Evolutionary conservation across 2,113 vertebrate genomes (phyloP), one percentile per base, ranked within the genome.

Genomic region (Plectropomus leopardus): DNA sequence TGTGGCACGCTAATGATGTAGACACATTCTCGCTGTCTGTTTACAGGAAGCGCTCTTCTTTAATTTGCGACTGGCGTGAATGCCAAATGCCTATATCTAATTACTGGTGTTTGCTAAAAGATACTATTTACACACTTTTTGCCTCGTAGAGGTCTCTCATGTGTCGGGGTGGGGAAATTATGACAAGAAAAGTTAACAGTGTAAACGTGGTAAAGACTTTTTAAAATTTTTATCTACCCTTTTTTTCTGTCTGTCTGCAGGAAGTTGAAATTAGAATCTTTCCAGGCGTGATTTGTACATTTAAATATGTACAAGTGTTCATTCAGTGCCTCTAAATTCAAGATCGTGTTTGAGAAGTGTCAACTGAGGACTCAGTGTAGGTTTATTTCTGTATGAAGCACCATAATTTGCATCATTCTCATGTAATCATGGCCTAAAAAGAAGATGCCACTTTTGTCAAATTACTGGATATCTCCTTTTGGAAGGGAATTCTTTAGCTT

Each of bases 1-100:
- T 94, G 91, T 92, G 94, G 92, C 87, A 80, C 86, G 68, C 91
- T 94, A 94, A 94, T 92, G 91, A 94, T 93, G 91, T 93, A 92
- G 90, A 94, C 89, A 91, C 90, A 87, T 93, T 93, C 86, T 92
- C 86, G 69, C 88, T 89, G 83, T 90, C 88, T 92, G 93, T 93
- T 92, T 91, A 93, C 91, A 92, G 92, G 89, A 93, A 93, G 86
- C 87, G 60, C 84, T 92, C 87, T 89, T 93, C 92, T 93, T 93
- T 93, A 90, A 93, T 92, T 93, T 92, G 86, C 70, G 72, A 92
- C 83, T 86, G 80, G 87, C 79, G 85, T 76, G 83, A 91, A 92
- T 83, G 86, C 92, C 90, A 89, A 87, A 88, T 88, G 90, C 88
- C 68, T 90, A 88, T 89, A 91, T 91, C 91, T 93, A 94, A 95